phyloP scores from a whole-genome alignment of 2,797 vertebrate genomes.

The Gymnothorax reevesii region DNA sequence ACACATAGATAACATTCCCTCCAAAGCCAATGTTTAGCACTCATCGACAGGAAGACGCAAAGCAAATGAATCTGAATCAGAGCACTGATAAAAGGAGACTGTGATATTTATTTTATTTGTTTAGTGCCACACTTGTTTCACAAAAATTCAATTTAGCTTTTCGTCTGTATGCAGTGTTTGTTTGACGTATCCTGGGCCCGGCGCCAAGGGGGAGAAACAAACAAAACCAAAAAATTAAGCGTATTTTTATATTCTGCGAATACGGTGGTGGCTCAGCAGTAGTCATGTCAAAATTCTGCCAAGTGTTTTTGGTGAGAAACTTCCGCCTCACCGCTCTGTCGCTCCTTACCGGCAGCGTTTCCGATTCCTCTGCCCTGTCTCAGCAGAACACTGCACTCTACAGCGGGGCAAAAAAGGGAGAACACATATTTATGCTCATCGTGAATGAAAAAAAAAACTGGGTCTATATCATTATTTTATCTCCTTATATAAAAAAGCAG shows the following conservation, averaged over 20 bases:
- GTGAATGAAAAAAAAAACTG: neutral
- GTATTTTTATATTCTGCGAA: conserved; percentile 2
- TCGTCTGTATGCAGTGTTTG: neutral
- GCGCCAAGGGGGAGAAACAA: neutral
- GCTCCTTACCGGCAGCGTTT: neutral
- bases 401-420: neutral
- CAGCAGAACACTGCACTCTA: neutral
- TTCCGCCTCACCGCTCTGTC: neutral
- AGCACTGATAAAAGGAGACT: neutral
- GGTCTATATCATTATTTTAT: neutral
- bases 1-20: neutral
- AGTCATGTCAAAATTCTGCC: conserved; percentile 6
- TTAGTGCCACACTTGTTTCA: conserved; percentile 10
- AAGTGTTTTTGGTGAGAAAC: neutral
- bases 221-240: neutral
- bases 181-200: neutral
- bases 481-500: neutral
- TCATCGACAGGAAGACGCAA: neutral
- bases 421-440: neutral
- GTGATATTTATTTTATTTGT: conserved; percentile 3
- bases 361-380: neutral
- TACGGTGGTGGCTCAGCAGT: conserved; percentile 16
- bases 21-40: neutral
- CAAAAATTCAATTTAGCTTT: neutral
- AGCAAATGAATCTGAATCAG: neutral